Evolutionary conservation across 2,888 invertebrate species (phyloP), one percentile per base, ranked within the genome.

Genomic region (Myathropa florea): DNA sequence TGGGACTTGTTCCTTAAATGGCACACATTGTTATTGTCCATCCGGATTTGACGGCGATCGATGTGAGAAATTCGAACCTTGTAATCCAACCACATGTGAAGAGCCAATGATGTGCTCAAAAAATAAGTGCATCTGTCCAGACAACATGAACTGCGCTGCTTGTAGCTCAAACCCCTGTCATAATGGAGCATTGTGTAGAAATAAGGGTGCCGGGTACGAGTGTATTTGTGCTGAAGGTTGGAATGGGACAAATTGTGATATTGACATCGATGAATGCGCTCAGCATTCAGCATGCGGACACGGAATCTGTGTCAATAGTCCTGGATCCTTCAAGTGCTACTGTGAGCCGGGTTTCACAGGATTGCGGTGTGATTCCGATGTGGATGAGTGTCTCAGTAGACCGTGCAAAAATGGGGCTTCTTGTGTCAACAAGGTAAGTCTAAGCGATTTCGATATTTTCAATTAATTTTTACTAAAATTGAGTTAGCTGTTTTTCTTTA

Each of bases 271-370:
- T 90, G 97, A 97, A 91, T 92, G 93, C 71, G 89, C 91, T 0
- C 90, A 92, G 36, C 93, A 93, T 61, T 94, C 95, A 75, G 94
- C 96, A 85, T 97, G 97, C 91, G 96, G 96, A 89, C 94, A 96
- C 90, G 97, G 97, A 26, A 96, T 97, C 81, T 98, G 97, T 91
- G 93, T 96, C 33, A 97, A 97, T 91, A 94, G 93, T 10, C 93
- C 94, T 21, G 97, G 97, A 61, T 95, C 95, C 82, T 97, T 95
- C 93, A 95, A 96, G 90, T 98, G 98, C 92, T 96, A 96, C 90
- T 98, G 98, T 92, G 95, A 94, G 68, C 97, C 97, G n/a, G 98
- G 98, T 2, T 97, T 95, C 92, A 97, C 97, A 14, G 98, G 98
- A 21, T 94, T 95, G 90, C 95, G 95, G 88, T 98, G 98, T 92